Evolutionary conservation across 2,113 vertebrate genomes (phyloP).

Genomic region (Salminus brasiliensis): DNA sequence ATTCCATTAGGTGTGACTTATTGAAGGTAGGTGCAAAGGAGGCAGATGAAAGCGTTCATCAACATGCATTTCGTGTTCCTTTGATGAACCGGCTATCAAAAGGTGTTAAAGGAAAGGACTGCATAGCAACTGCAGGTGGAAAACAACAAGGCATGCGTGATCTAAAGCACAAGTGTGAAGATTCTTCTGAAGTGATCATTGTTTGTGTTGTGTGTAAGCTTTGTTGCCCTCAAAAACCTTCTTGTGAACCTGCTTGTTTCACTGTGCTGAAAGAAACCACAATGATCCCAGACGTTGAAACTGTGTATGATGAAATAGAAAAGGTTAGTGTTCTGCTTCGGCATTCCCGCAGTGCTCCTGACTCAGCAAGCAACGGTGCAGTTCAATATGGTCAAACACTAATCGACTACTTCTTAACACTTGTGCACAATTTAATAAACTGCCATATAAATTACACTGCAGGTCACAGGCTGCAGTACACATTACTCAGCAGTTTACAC

Average conservation of each 20-base stretch:
- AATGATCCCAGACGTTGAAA: no score
- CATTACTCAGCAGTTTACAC: no score
- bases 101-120: not conserved
- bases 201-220: not conserved
- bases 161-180: not conserved
- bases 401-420: no score
- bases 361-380: not conserved
- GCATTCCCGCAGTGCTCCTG: constrained; percentile 7
- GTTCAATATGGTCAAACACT: not conserved
- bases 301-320: constrained; percentile 22
- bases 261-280: not conserved
- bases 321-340: not conserved
- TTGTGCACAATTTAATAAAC: no score
- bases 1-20: not conserved
- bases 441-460: no score
- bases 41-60: not conserved
- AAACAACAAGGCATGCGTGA: not conserved
- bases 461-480: no score
- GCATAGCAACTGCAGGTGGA: not conserved
- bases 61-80: not conserved
- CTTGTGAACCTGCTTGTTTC: not conserved
- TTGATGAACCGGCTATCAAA: not conserved
- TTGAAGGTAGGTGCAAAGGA: not conserved
- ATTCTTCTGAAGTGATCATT: not conserved
- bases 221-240: not conserved